Base-by-base conservation (phyloP, 2,797 vertebrate genomes). In the Aphelocoma californica region DNA sequence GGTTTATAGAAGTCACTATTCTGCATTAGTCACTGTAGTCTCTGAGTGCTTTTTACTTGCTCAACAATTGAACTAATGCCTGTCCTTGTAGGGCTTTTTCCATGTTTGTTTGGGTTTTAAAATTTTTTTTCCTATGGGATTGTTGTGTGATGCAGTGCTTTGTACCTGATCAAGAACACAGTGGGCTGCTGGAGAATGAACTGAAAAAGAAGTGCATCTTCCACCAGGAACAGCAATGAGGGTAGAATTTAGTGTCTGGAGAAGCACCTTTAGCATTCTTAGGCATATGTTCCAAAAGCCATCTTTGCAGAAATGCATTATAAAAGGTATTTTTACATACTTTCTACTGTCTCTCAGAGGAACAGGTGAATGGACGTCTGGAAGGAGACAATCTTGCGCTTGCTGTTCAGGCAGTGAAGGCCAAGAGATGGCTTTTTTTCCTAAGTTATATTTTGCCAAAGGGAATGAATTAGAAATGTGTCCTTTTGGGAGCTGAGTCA, bases 341-440 rank as follows among this genome's bases (percentile, higher is more conserved):
- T 72, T 47, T 36, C 29, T 89, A 15, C 13, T 42, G 17, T 50
- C 21, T 72, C 12, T 70, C 64, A 70, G 48, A 60, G 40, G 57
- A 86, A 66, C 5, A 18, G 24, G 44, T 66, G 62, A 69, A 42
- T 5, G 7, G 34, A 23, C 31, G 6, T 80, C 54, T 75, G 31
- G 19, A 81, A 84, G 2, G 4, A 9, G n/a, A 84, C 14, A 57
- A 56, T 34, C n/a, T 48, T 31, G 19, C 0, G 0, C 7, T 6
- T 71, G 62, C 31, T 32, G 5, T 8, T 57, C 12, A 12, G 29
- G 24, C 8, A 14, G 21, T 73, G n/a, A 66, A 62, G 88, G 34
- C 25, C 40, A 62, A 54, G 31, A 57, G 14, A 45, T 12, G 16
- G 7, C 18, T 56, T 56, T 45, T 74, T 32, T 47, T 1, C 18